These are phyloP conservation scores for Ciconia nigra DNA, from an alignment of 2,797 vertebrate genomes.

Conservation along the genomic window DNA sequence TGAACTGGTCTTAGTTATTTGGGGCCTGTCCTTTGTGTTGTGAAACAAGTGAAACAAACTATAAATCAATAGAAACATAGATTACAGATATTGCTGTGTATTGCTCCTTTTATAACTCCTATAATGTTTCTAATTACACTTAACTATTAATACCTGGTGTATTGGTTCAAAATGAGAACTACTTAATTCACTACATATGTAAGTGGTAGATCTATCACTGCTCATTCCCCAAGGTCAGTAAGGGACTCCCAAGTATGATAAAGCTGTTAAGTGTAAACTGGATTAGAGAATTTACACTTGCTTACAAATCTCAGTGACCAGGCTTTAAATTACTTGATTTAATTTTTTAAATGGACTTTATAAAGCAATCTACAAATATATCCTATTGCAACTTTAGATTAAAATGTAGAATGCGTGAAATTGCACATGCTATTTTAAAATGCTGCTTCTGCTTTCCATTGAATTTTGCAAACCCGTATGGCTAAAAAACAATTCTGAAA, in stretches of 20 bases:
- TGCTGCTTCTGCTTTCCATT: not conserved
- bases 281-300: not conserved
- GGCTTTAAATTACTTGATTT: not conserved
- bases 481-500: not conserved
- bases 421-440: not conserved
- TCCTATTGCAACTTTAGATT: not conserved
- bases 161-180: not conserved
- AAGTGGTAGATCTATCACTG: not conserved
- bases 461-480: not conserved
- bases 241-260: not conserved
- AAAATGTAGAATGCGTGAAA: not conserved
- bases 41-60: not conserved
- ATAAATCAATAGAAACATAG: not conserved
- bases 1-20: not conserved
- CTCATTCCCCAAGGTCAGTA: not conserved
- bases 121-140: not conserved
- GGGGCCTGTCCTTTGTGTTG: not conserved
- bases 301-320: not conserved
- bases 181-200: not conserved
- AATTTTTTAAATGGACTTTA: not conserved
- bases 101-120: not conserved
- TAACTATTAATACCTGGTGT: not conserved
- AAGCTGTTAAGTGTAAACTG: not conserved
- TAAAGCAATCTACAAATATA: not conserved
- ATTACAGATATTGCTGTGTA: not conserved